These are phyloP conservation scores for Ophioderma brevispina DNA, from an alignment of 35 echinoderm and acorn worm species.

Conservation along the genomic window DNA sequence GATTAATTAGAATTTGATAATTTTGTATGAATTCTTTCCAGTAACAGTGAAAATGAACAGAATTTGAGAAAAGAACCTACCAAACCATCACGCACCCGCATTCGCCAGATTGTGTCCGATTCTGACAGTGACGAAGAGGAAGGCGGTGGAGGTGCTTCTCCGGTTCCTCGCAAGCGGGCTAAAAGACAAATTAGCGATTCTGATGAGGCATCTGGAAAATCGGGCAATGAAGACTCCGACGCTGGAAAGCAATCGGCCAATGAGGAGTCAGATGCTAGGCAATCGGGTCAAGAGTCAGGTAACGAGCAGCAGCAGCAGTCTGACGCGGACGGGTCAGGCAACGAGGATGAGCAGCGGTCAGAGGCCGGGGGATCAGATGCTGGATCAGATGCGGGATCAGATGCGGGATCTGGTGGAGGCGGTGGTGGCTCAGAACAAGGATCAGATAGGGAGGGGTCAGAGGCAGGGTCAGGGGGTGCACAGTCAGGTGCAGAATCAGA, in stretches of 20 bases:
- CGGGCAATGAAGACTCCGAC: neutral
- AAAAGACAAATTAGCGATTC: neutral
- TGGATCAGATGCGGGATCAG: conserved; percentile 19
- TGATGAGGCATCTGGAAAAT: neutral
- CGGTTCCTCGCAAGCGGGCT: neutral
- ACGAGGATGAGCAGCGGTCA: conserved; percentile 12
- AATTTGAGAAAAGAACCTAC: conserved; percentile 21
- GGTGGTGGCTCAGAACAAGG: neutral
- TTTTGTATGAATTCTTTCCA: neutral
- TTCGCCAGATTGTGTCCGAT: conserved; percentile 45
- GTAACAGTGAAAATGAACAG: conserved; percentile 32
- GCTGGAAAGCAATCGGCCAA: neutral
- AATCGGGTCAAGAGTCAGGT: conserved; percentile 2
- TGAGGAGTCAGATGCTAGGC: conserved; percentile 9
- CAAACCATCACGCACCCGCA: conserved; percentile 16
- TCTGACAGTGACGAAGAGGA: conserved; percentile 21
- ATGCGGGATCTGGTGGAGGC: neutral
- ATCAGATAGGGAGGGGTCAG: conserved; percentile 25
- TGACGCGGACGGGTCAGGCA: neutral
- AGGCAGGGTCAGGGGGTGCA: conserved; percentile 49
- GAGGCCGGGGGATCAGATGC: conserved; percentile 37
- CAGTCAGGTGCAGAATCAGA: conserved; percentile 33
- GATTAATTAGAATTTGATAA: neutral
- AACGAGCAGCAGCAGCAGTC: conserved; percentile 14
- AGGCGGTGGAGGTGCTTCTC: neutral